These are phyloP conservation scores for Turritopsis rubra DNA, from an alignment of 30 jellyfish, hydroid and myxozoan genomes.

Conservation along the genomic window DNA sequence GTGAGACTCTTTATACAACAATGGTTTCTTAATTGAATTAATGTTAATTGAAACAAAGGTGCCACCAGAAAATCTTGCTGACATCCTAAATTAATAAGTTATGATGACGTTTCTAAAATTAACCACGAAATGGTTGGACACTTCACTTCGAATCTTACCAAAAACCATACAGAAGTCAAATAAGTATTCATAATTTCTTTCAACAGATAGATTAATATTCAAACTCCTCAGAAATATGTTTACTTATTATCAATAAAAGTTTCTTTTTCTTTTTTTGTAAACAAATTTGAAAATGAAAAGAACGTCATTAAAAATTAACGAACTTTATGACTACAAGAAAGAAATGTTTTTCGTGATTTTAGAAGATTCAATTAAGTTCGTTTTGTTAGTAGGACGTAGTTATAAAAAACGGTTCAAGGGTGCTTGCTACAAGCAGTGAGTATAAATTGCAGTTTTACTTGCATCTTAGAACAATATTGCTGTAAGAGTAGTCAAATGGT, in stretches of 20 bases:
- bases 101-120: too few species aligned
- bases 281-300: background rate
- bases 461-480: background rate
- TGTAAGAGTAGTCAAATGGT: too few species aligned
- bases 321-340: background rate
- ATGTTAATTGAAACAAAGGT: too few species aligned
- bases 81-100: too few species aligned
- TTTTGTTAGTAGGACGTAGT: background rate
- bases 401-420: background rate
- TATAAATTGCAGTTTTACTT: background rate
- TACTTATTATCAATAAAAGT: background rate
- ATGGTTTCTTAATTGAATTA: too few species aligned
- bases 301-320: background rate
- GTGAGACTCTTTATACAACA: too few species aligned
- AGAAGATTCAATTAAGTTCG: background rate
- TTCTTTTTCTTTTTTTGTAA: background rate
- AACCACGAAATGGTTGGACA: too few species aligned
- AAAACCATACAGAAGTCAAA: too few species aligned
- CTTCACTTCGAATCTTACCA: too few species aligned
- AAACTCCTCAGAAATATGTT: background rate
- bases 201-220: too few species aligned
- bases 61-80: too few species aligned
- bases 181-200: too few species aligned
- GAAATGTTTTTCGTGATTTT: background rate
- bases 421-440: background rate